Evolutionary conservation across 2,113 vertebrate species (phyloP).

Genomic region (Prunella himalayana): DNA sequence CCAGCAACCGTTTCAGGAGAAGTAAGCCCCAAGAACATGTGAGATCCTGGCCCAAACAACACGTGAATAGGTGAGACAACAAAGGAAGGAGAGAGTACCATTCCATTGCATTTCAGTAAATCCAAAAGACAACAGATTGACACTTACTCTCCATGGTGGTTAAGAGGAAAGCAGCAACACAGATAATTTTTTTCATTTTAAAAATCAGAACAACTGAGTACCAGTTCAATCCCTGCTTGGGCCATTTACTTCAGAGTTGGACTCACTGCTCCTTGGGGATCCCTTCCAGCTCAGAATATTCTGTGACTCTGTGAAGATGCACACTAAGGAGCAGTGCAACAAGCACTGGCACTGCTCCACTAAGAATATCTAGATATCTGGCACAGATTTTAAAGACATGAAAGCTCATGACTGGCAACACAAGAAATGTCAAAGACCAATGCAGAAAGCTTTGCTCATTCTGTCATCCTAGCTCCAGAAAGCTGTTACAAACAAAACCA

Average conservation of each 20-base stretch:
- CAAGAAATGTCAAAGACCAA: background rate
- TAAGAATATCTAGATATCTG: background rate
- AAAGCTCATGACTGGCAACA: background rate
- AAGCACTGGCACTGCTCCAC: background rate
- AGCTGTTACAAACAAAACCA: background rate
- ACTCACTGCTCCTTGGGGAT: accelerated
- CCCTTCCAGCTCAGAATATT: background rate
- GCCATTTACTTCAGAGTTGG: background rate
- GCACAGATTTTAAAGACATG: background rate
- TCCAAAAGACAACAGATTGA: background rate
- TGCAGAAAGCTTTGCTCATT: background rate
- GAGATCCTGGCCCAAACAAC: background rate
- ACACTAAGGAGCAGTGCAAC: background rate
- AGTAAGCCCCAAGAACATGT: background rate
- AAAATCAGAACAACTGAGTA: background rate
- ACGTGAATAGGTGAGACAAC: background rate
- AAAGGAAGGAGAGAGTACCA: background rate
- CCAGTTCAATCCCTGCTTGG: background rate
- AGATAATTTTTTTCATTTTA: accelerated
- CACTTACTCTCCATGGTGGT: accelerated
- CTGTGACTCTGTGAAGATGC: background rate
- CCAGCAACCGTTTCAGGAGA: background rate
- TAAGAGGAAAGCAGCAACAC: background rate
- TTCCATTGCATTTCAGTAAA: background rate
- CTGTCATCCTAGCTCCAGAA: background rate